These are phyloP conservation scores for Cheumatopsyche charites DNA, from an alignment of 1,140 invertebrate species.

Conservation along the genomic window DNA sequence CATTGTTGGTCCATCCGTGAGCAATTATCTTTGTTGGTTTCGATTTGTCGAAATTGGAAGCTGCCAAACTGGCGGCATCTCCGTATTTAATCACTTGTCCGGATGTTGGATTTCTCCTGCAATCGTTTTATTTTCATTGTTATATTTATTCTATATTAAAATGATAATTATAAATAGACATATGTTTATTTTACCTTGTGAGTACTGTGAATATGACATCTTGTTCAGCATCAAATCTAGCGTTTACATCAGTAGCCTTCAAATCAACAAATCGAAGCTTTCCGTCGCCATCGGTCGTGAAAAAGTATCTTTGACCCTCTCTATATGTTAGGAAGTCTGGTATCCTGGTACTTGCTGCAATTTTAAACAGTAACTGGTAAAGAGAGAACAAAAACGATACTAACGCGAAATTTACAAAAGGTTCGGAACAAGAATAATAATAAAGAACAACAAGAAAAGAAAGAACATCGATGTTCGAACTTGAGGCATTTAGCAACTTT, in stretches of 20 bases:
- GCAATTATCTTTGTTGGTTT: constrained; percentile 45
- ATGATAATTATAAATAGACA: background rate
- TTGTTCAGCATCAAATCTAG: constrained; percentile 29
- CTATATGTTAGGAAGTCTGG: constrained; percentile 34
- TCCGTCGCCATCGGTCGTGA: constrained; percentile 32
- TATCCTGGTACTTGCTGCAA: background rate
- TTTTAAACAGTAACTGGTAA: too few relatives aligned
- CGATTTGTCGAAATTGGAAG: constrained; percentile 30
- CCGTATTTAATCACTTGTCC: constrained; percentile 12
- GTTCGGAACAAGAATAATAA: background rate
- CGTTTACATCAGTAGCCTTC: constrained; percentile 6
- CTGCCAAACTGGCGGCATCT: constrained; percentile 14
- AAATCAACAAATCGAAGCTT: constrained; percentile 38
- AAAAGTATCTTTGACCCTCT: constrained; percentile 42
- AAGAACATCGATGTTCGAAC: constrained; percentile 1
- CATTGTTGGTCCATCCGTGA: constrained; percentile 50
- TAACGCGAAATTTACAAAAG: too few relatives aligned
- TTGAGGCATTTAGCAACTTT: constrained; percentile 14
- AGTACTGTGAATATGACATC: constrained; percentile 37
- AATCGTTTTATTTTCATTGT: background rate
- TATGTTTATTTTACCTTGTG: constrained; percentile 38
- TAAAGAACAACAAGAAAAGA: background rate
- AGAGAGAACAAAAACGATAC: too few relatives aligned
- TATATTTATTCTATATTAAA: background rate
- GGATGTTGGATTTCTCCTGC: background rate